phyloP scores from a whole-genome alignment of 2,888 invertebrate genomes.

The Drosophila subquinaria region DNA sequence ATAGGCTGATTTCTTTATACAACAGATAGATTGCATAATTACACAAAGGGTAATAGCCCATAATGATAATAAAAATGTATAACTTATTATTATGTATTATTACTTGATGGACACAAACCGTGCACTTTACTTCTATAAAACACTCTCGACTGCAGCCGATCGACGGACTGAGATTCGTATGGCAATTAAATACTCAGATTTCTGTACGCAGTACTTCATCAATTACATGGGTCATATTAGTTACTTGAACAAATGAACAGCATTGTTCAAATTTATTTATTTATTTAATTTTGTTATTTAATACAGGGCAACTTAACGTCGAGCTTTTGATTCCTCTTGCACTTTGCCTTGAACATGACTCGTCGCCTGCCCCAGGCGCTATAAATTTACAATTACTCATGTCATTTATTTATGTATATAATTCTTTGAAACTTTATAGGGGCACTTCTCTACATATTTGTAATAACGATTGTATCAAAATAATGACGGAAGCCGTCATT shows the following conservation, averaged over 20 bases:
- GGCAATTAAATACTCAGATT: background rate
- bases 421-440: constrained; percentile 38
- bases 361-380: background rate
- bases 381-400: constrained; percentile 35
- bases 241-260: background rate
- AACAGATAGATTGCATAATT: constrained; percentile 5
- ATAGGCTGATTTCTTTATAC: background rate
- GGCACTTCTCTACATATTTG: constrained; percentile 14
- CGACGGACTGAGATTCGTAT: background rate
- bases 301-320: constrained; percentile 7
- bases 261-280: background rate
- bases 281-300: background rate
- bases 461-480: constrained; percentile 24
- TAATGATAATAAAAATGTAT: constrained; percentile 2
- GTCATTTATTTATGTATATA: constrained; percentile 19
- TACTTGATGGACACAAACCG: constrained; percentile 3
- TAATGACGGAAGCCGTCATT: constrained; percentile 34
- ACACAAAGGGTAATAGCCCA: constrained; percentile 8
- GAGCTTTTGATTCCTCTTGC: background rate
- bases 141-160: background rate
- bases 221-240: background rate
- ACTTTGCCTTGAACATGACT: constrained; percentile 11
- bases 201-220: background rate
- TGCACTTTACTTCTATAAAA: background rate
- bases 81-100: constrained; percentile 2